Base-by-base conservation (phyloP, 2,113 vertebrate species). In the Girardinichthys multiradiatus region DNA sequence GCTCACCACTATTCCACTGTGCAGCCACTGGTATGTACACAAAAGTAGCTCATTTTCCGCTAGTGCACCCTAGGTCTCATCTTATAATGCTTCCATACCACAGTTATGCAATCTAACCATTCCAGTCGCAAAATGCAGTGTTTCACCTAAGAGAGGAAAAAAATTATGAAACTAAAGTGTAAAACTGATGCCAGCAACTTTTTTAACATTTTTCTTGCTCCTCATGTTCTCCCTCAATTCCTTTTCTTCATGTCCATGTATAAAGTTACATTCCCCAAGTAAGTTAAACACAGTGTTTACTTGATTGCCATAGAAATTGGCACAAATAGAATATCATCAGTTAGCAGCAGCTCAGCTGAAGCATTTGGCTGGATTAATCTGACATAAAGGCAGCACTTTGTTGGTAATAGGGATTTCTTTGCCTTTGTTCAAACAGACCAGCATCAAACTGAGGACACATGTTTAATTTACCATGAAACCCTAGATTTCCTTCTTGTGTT, bases 251-350 rank as follows among this genome's bases (percentile, higher is more conserved):
- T n/a, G 58, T 57, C 77, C 70, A 70, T 10, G 24, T 72, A 70
- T 80, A 60, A 51, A 73, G 76, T 54, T 45, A 66, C 37, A 79
- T 76, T 64, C 70, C 45, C 39, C 62, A 42, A 84, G 59, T 61
- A 63, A 66, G 73, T 75, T 59, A 31, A 75, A 37, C 31, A 12
- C 75, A 77, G 76, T 82, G 63, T 88, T 88, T 79, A 77, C 57
- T 33, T 9, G 37, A 87, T 86, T 74, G 30, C 84, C 71, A 86
- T 86, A 80, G 86, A 83, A 84, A 91, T 74, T 27, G 37, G 74
- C 67, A 80, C 31, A 81, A 84, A 84, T 72, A 89, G 68, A 82
- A 82, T 45, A 65, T 30, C 19, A 51, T 83, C 76, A 80, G 69
- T 86, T 68, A 80, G 57, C 51, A 65, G 59, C 57, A 69, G 76